phyloP scores from a whole-genome alignment of 2,113 vertebrate genomes.

The Toxostoma redivivum region DNA sequence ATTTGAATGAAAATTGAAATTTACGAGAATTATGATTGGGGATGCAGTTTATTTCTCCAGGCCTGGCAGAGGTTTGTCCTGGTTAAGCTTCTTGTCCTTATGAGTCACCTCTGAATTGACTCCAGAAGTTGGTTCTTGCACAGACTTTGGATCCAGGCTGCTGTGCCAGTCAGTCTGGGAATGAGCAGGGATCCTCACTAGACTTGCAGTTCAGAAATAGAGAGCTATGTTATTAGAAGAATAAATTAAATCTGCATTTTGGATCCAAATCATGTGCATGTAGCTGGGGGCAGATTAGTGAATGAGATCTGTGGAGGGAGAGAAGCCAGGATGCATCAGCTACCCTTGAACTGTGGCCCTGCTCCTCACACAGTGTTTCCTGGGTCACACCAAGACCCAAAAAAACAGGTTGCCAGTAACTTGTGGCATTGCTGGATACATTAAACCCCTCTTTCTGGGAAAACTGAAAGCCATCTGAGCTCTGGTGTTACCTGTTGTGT shows the following conservation, averaged over 20 bases:
- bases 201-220: neutral
- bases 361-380: fast-evolving
- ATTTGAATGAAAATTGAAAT: neutral
- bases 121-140: neutral
- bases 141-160: neutral
- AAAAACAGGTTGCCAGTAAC: neutral
- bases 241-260: neutral
- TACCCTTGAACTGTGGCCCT: neutral
- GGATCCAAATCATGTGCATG: neutral
- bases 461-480: neutral
- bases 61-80: neutral
- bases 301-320: neutral
- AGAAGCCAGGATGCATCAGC: neutral
- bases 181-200: neutral
- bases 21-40: neutral
- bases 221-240: neutral
- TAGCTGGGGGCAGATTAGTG: neutral
- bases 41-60: neutral
- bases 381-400: neutral
- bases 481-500: neutral
- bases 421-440: neutral
- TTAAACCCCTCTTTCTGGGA: neutral
- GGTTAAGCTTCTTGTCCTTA: neutral
- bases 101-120: neutral
- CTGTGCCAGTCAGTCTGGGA: neutral